These are phyloP conservation scores for Odontamblyopus lacepedii DNA, from an alignment of 2,797 vertebrate species.

Conservation along the genomic window DNA sequence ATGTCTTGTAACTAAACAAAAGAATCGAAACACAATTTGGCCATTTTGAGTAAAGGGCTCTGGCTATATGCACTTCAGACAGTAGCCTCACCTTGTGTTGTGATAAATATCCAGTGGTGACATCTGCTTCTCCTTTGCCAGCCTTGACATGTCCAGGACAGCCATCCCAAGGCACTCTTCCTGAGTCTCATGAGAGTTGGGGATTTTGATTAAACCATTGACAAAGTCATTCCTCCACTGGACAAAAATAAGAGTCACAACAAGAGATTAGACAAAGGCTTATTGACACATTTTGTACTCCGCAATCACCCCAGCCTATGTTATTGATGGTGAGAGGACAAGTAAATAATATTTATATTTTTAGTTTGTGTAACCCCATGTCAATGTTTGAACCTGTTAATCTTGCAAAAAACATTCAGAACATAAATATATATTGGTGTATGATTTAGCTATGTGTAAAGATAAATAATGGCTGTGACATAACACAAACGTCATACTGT, in stretches of 20 bases:
- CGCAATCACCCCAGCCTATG: neutral
- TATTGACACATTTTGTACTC: neutral
- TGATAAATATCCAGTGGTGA: slow-evolving; percentile 91
- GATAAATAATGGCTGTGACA: slow-evolving; percentile 2
- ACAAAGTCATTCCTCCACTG: slow-evolving; percentile 97
- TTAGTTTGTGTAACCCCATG: too few relatives aligned
- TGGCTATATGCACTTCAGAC: neutral
- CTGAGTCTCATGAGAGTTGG: slow-evolving; percentile 90
- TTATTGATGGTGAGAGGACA: neutral
- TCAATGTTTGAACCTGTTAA: neutral
- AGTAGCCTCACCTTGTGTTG: slow-evolving; percentile 82
- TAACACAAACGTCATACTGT: slow-evolving; percentile 19
- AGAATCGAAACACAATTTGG: neutral
- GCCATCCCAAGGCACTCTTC: slow-evolving; percentile 98
- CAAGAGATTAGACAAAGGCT: neutral
- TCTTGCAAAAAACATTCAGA: neutral
- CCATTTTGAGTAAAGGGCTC: neutral
- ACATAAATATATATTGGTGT: neutral
- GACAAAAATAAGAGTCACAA: slow-evolving; percentile 11
- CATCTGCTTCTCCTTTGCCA: slow-evolving; percentile 90
- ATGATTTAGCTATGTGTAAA: neutral
- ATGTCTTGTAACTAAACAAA: slow-evolving; percentile 89
- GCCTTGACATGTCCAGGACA: slow-evolving; percentile 95
- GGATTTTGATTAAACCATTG: slow-evolving; percentile 84
- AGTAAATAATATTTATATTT: neutral